Evolutionary conservation across 2,888 invertebrate species (phyloP).

Genomic region (Epistrophella euchroma): DNA sequence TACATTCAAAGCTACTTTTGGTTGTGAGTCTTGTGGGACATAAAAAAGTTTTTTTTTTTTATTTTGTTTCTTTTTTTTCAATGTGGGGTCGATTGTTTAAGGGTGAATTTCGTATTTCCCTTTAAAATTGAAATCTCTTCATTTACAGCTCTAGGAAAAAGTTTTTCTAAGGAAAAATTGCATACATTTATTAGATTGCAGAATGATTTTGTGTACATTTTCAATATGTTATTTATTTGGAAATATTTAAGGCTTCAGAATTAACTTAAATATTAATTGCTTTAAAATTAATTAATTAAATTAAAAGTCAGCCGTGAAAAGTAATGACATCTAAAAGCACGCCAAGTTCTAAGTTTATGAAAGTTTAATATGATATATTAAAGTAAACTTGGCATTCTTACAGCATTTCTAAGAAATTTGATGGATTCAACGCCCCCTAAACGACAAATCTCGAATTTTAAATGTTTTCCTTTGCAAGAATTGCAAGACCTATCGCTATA

Average conservation of each 20-base stretch:
- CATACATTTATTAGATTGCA: not conserved
- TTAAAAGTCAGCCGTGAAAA: no score
- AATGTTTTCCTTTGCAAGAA: no score
- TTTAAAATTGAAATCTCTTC: not conserved
- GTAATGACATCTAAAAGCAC: no score
- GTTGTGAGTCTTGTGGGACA: constrained; percentile 49
- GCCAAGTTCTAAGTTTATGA: no score
- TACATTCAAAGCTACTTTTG: constrained; percentile 61
- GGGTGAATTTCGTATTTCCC: not conserved
- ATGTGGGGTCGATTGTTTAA: constrained; percentile 31
- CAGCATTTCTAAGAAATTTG: no score
- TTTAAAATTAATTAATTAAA: no score
- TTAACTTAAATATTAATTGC: not conserved
- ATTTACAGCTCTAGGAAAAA: not conserved
- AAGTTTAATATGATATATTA: no score
- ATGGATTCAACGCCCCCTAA: no score
- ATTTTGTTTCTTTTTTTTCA: not conserved
- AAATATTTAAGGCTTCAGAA: not conserved
- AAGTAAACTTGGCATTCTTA: no score
- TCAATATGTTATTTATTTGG: not conserved
- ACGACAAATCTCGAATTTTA: no score
- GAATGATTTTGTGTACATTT: not conserved
- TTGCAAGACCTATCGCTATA: no score
- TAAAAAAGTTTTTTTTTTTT: constrained; percentile 28
- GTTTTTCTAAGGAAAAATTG: not conserved